Evolutionary conservation across 2,113 vertebrate species (phyloP), one percentile per base, ranked within the genome.

Genomic region (Zootoca vivipara): DNA sequence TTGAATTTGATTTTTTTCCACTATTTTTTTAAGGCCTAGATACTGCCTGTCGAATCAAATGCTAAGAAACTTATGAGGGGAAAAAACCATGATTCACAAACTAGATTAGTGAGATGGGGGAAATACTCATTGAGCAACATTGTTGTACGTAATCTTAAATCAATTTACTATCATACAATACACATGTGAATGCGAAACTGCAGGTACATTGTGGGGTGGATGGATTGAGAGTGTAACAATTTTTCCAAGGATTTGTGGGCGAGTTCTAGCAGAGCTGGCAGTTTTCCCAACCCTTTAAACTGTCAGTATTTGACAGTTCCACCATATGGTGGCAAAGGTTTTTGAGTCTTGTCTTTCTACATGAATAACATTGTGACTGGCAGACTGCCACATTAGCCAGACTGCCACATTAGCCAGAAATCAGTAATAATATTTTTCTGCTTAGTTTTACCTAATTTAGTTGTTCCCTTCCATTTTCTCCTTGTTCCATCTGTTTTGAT

Each of bases 141-240:
- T 12, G 9, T 52, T 52, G 46, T 52, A 9, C 0, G 10, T 62
- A 62, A 62, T 62, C 58, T 62, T 20, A 62, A 62, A 62, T 90
- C 91, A 92, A 94, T 90, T 91, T 93, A 93, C 91, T 93, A 90
- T 87, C 92, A 78, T 89, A 82, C 78, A 87, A 40, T 93, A 88
- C 91, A 91, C 82, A 93, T 85, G 83, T 89, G 86, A 79, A 83
- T 94, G 80, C 89, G 89, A 94, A 58, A 70, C 0, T 40, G 2
- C 87, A 93, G 90, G 93, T 91, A 89, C 91, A 89, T 62, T 62
- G 18, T 78, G 78, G 10, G 30, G 22, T n/a, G 16, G 18, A n/a
- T 52, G 46, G 46, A 52, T 52, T 52, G n/a, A 85, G 85, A 91
- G 92, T 93, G 78, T 92, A 15, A 84, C 83, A 72, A 69, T 88